Percentiles rank a stretch among this genome's conserved stretches.
These are phyloP conservation scores for Aphaenogaster rudis DNA, from an alignment of 1,140 invertebrate genomes.

Conservation along the genomic window DNA sequence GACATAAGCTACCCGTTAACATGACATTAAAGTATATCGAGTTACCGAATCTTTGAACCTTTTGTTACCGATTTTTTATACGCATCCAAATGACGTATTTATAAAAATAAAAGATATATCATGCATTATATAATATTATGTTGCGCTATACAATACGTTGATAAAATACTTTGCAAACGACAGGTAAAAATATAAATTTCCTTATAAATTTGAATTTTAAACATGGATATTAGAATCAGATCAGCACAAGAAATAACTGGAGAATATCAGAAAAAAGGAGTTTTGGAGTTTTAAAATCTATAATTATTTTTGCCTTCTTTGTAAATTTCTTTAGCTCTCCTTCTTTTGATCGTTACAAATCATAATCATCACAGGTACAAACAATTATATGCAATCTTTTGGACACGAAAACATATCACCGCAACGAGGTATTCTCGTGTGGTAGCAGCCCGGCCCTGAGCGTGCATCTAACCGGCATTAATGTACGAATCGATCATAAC, in stretches of 20 bases:
- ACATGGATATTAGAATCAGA: not conserved
- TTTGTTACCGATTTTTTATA: not conserved
- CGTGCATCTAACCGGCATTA: constrained; percentile 69
- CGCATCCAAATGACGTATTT: not conserved
- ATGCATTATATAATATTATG: not conserved
- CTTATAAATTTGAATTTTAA: not conserved
- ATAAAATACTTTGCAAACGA: not conserved
- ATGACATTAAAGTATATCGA: not conserved
- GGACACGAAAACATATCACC: not conserved
- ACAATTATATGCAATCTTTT: not conserved
- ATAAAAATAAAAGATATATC: constrained; percentile 1
- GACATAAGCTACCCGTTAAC: not conserved
- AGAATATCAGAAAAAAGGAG: not conserved
- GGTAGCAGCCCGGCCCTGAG: constrained; percentile 21
- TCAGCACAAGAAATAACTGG: not conserved
- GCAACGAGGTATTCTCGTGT: not conserved
- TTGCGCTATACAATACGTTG: too few species aligned
- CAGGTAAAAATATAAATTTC: not conserved
- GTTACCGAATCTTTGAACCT: not conserved
- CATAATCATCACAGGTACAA: not conserved
- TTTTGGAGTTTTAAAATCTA: not conserved
- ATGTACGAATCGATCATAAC: constrained; percentile 76
- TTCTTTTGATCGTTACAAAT: not conserved
- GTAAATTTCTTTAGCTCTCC: not conserved
- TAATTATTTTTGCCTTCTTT: not conserved